Percentiles rank a stretch among this genome's conserved stretches.
Evolutionary conservation across 2,888 invertebrate genomes (phyloP).

Genomic region (Coecobrya sp.): DNA sequence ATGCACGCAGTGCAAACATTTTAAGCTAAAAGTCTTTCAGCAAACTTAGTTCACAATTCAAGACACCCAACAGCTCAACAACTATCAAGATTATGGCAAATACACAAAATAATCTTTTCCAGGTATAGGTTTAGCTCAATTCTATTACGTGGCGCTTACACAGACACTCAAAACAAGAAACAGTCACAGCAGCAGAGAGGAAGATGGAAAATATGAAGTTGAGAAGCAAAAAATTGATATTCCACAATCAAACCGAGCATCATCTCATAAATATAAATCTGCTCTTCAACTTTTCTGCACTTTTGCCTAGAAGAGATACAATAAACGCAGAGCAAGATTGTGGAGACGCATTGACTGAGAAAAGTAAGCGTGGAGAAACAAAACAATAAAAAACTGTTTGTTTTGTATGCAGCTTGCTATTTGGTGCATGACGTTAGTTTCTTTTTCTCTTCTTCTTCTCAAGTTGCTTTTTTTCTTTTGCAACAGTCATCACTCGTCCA

Average conservation of each 20-base stretch:
- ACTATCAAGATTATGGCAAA: conserved; percentile 24
- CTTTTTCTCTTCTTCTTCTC: conserved; percentile 29
- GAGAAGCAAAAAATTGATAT: conserved; percentile 70
- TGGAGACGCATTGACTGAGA: conserved; percentile 25
- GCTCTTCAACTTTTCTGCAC: conserved; percentile 67
- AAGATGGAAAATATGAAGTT: conserved; percentile 45
- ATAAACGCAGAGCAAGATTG: not conserved
- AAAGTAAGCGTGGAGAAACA: not conserved
- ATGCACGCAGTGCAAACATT: conserved; percentile 6
- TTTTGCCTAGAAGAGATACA: conserved; percentile 63
- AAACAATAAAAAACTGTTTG: conserved; percentile 56
- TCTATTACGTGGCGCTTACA: not conserved
- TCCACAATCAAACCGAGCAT: conserved; percentile 73
- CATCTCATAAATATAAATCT: conserved; percentile 79
- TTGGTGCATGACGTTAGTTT: conserved; percentile 69
- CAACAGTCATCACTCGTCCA: conserved; percentile 39
- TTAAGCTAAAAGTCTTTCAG: conserved; percentile 47
- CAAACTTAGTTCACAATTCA: conserved; percentile 52
- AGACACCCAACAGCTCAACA: conserved; percentile 20
- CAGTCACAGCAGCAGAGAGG: not conserved
- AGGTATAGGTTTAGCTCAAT: not conserved
- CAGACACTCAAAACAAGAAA: conserved; percentile 3
- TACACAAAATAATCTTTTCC: conserved; percentile 43
- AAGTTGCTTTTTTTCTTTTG: conserved; percentile 52
- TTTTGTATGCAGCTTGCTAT: conserved; percentile 74